phyloP scores from a whole-genome alignment of 2,797 vertebrate species.

The Rousettus madagascariensis region DNA sequence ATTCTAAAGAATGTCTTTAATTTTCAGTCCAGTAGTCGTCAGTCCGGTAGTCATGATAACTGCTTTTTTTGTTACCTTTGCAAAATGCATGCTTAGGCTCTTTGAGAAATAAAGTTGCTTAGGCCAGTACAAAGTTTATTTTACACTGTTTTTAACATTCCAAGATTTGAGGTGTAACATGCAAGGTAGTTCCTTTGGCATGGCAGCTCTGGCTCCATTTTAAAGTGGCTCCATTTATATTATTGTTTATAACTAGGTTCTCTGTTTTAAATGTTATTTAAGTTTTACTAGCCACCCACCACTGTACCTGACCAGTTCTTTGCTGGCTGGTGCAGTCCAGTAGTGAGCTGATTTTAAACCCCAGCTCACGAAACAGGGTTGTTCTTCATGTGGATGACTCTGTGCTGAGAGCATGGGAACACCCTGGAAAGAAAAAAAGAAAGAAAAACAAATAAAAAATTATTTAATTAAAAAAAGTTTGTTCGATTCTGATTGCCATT shows the following conservation, averaged over 20 bases:
- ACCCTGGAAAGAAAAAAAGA: neutral
- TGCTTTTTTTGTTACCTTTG: neutral
- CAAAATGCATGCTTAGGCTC: neutral
- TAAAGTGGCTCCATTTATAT: neutral
- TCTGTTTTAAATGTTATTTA: neutral
- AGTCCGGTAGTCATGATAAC: neutral
- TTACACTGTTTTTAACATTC: neutral
- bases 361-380: slow-evolving; percentile 88
- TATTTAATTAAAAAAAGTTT: too few species aligned
- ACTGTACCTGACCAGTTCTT: slow-evolving; percentile 81
- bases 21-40: neutral
- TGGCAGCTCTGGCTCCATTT: neutral
- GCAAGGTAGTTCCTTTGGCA: neutral
- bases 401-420: slow-evolving; percentile 90
- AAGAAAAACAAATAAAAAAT: too few species aligned
- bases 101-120: neutral
- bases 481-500: neutral
- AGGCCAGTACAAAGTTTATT: neutral
- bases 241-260: neutral
- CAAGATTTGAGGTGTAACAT: neutral
- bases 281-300: slow-evolving; percentile 84
- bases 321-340: slow-evolving; percentile 86
- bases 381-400: slow-evolving; percentile 78
- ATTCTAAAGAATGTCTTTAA: neutral
- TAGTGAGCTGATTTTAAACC: slow-evolving; percentile 87